These are phyloP conservation scores for Peromyscus eremicus DNA, from an alignment of 2,797 vertebrate genomes.

Conservation along the genomic window DNA sequence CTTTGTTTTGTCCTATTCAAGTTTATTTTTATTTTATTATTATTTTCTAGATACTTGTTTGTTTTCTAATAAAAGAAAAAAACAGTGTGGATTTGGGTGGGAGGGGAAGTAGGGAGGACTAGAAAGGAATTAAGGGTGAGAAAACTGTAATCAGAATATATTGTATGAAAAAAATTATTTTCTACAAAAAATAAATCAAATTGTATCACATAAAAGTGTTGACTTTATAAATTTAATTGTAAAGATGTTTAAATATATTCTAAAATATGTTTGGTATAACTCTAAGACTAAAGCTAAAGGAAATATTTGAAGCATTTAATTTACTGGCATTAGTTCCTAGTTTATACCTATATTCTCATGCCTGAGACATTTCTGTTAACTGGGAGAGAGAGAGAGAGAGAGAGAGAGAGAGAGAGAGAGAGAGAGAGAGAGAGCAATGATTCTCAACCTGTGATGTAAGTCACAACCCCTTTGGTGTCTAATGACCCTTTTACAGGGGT, in stretches of 20 bases:
- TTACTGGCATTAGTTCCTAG: neutral
- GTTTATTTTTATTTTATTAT: neutral
- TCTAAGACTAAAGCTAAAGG: neutral
- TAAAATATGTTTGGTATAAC: constrained; percentile 21
- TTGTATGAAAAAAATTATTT: neutral
- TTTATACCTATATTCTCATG: neutral
- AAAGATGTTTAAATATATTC: neutral
- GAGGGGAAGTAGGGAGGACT: neutral
- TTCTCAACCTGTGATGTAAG: neutral
- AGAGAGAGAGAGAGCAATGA: too few relatives aligned
- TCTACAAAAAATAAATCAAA: neutral
- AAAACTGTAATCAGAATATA: neutral
- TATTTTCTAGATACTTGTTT: neutral
- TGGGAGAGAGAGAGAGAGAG: neutral
- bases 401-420: neutral
- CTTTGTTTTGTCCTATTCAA: neutral
- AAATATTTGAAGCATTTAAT: constrained; percentile 6
- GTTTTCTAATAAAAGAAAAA: neutral
- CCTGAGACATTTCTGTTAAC: neutral
- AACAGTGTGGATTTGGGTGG: neutral
- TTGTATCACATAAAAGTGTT: neutral
- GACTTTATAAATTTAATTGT: constrained; percentile 47
- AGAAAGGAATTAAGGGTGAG: too few relatives aligned
- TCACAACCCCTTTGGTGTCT: neutral
- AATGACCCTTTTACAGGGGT: neutral